Base-by-base conservation (phyloP, 2,797 vertebrate genomes). In the Centroberyx gerrardi region DNA sequence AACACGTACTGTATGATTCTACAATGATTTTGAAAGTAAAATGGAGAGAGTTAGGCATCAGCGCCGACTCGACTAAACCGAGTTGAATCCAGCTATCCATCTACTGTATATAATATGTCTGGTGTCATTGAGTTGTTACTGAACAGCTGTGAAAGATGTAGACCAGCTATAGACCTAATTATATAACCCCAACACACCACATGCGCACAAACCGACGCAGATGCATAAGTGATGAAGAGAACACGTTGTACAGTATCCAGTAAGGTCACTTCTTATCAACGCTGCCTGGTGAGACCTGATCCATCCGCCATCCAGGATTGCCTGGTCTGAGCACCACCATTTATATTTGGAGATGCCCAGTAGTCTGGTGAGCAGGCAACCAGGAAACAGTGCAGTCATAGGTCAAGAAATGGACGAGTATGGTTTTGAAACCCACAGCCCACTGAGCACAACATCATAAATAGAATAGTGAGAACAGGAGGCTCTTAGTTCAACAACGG, bases 221-320 rank as follows among this genome's bases (percentile, higher is more conserved):
- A 60, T 49, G n/a, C 40, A 64, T 52, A 17, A 22, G 14, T 18
- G 27, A 82, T 66, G 54, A 59, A 76, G 51, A 75, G 88, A 79
- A 91, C 91, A 83, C 55, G 31, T 18, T 81, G 86, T 88, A 82
- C 48, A 54, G 53, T 28, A 77, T 69, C 46, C n/a, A 62, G 29
- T 56, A 78, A 72, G 31, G 55, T 62, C 53, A 61, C 63, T 49
- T 73, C 42, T 40, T 56, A 31, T 42, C 22, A 8, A 27, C 3
- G 6, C n/a, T 31, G 27, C 49, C 36, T 14, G 60, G 12, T 33
- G 36, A 44, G 38, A 67, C 29, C 12, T 29, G 33, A 69, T 49
- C 72, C 6, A 10, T 15, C 18, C 22, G 9, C 42, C 40, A 46
- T 27, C 49, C 13, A 12, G 42, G 51, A n/a, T 63, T 68, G 4